These are phyloP conservation scores for Polyodon spathula DNA, from an alignment of 2,113 vertebrate species.

Conservation along the genomic window DNA sequence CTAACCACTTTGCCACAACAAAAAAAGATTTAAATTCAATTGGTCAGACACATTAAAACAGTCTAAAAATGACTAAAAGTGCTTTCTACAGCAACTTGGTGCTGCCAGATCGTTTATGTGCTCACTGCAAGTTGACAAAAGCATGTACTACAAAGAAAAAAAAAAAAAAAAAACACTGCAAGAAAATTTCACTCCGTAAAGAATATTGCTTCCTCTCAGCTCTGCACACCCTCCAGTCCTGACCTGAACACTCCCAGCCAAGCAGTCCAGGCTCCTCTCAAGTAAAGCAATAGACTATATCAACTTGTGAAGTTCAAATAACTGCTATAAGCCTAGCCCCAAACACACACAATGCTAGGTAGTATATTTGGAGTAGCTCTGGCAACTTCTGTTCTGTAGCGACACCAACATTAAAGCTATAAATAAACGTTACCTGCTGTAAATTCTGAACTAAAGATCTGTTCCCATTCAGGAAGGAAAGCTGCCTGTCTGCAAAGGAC, in stretches of 20 bases:
- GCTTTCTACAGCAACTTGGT: background rate
- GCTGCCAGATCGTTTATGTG: background rate
- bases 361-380: background rate
- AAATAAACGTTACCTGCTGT: conserved; percentile 52
- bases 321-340: background rate
- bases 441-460: conserved; percentile 50
- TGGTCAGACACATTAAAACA: background rate
- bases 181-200: too few relatives aligned
- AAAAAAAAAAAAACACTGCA: too few relatives aligned
- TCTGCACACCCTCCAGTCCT: too few relatives aligned
- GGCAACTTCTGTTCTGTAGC: background rate
- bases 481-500: conserved; percentile 47
- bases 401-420: background rate
- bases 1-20: background rate
- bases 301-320: background rate
- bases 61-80: too few relatives aligned
- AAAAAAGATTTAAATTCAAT: background rate
- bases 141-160: too few relatives aligned
- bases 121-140: too few relatives aligned
- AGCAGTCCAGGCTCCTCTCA: background rate
- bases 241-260: background rate
- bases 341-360: background rate
- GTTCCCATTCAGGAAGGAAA: conserved; percentile 32
- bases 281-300: background rate
- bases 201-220: too few relatives aligned